phyloP scores from a whole-genome alignment of 2,888 invertebrate species.

The Strigamia transsilvanica region DNA sequence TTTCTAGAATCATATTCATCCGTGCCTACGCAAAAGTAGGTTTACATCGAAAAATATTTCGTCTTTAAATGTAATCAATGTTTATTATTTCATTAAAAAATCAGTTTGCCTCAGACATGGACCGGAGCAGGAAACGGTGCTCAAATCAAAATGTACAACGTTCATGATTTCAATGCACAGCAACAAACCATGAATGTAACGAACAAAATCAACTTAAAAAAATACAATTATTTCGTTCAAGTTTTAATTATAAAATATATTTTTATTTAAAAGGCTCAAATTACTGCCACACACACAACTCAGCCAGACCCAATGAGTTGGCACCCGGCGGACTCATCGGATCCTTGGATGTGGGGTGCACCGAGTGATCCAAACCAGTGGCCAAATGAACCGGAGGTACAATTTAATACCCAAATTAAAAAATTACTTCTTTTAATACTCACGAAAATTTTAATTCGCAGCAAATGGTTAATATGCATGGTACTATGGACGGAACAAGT shows the following conservation, averaged over 20 bases:
- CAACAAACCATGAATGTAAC: not conserved
- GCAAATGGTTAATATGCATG: not conserved
- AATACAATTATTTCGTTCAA: not conserved
- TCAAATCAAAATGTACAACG: not conserved
- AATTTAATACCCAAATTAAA: too few relatives aligned
- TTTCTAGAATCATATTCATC: not conserved
- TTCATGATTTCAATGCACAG: not conserved
- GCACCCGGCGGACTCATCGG: not conserved
- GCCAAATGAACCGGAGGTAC: too few relatives aligned
- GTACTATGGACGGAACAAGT: not conserved
- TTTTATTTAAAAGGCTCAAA: not conserved
- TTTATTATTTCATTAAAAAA: not conserved
- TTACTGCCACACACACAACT: not conserved
- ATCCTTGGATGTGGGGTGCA: not conserved
- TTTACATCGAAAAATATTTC: not conserved
- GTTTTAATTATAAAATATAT: not conserved
- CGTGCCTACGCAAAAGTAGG: not conserved
- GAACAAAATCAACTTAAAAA: not conserved
- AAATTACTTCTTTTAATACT: too few relatives aligned
- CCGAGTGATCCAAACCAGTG: not conserved
- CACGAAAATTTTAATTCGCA: not conserved
- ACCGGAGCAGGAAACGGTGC: not conserved
- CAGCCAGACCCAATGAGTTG: not conserved
- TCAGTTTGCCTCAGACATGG: not conserved
- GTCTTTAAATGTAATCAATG: not conserved